phyloP scores from a whole-genome alignment of 2,888 invertebrate genomes.

The Trachelus stipa region DNA sequence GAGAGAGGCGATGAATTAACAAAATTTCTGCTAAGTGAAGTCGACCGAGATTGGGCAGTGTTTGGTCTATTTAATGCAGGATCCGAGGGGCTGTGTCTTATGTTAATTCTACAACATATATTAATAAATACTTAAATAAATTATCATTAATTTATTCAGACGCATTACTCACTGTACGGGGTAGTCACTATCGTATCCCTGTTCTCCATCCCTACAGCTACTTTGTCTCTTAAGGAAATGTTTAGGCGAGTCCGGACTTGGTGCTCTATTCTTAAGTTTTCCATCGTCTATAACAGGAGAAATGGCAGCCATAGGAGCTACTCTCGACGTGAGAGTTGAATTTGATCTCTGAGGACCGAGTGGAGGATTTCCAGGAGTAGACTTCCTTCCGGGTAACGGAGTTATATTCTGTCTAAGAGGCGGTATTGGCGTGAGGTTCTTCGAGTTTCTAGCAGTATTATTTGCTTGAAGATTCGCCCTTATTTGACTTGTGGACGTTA shows the following conservation, averaged over 20 bases:
- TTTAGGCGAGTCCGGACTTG: constrained; percentile 62
- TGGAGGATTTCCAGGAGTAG: constrained; percentile 36
- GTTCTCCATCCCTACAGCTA: constrained; percentile 58
- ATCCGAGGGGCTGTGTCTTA: constrained; percentile 69
- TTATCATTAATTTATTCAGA: background rate
- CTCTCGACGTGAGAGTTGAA: constrained; percentile 60
- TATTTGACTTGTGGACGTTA: constrained; percentile 61
- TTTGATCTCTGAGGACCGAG: constrained; percentile 63
- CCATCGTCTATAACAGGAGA: constrained; percentile 63
- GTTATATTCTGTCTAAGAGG: constrained; percentile 60
- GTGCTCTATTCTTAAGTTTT: constrained; percentile 56
- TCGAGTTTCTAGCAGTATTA: constrained; percentile 49
- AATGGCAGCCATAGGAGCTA: constrained; percentile 63
- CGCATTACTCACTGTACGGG: constrained; percentile 60
- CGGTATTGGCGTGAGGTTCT: constrained; percentile 61
- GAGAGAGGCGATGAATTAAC: constrained; percentile 55
- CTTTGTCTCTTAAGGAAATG: constrained; percentile 59
- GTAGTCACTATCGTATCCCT: constrained; percentile 61
- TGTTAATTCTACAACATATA: constrained; percentile 63
- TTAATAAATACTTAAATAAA: constrained; percentile 10
- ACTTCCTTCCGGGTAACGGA: constrained; percentile 55
- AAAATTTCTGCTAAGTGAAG: constrained; percentile 56
- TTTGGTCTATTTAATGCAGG: constrained; percentile 66
- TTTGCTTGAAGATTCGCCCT: constrained; percentile 59
- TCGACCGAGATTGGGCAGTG: constrained; percentile 58